Conservation (phyloP, 1,140 invertebrate species). For the Macrostomum lignano region DNA sequence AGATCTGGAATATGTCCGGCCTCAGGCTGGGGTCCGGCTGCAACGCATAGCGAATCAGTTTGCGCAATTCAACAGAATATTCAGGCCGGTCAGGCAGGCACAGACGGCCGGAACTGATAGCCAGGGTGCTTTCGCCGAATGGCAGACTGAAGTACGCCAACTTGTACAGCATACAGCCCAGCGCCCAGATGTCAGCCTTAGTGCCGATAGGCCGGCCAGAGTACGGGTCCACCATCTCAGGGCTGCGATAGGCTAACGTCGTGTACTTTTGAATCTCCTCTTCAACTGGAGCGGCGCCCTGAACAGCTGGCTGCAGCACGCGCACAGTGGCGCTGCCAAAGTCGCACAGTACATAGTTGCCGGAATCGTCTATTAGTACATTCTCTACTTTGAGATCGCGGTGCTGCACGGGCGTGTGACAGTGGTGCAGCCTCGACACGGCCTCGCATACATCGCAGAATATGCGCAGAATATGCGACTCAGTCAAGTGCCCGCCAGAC, state of each 20-base stretch:
- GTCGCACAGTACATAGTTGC: constrained; percentile 60
- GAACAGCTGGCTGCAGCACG: constrained; percentile 38
- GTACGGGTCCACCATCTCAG: constrained; percentile 85
- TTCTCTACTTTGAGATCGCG: no score
- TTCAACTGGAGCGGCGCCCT: constrained; percentile 44
- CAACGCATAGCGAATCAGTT: no score
- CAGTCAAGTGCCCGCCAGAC: no score
- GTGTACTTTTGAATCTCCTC: constrained; percentile 82
- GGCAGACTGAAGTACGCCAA: constrained; percentile 66
- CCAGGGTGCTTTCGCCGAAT: constrained; percentile 67
- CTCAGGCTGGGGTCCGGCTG: no score
- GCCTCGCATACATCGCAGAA: no score
- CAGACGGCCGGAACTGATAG: constrained; percentile 66
- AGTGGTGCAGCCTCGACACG: no score
- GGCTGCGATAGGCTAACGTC: constrained; percentile 65
- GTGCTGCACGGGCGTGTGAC: no score
- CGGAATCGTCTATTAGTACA: constrained; percentile 45
- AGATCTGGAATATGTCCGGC: no score
- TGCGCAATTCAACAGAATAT: no score
- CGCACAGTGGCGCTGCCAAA: constrained; percentile 59
- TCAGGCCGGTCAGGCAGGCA: constrained; percentile 57
- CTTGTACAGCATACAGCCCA: constrained; percentile 61
- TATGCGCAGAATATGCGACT: no score
- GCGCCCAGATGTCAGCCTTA: constrained; percentile 60
- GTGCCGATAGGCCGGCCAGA: constrained; percentile 55